These are phyloP conservation scores for Pituophis catenifer DNA, from an alignment of 2,113 vertebrate genomes.

Conservation along the genomic window DNA sequence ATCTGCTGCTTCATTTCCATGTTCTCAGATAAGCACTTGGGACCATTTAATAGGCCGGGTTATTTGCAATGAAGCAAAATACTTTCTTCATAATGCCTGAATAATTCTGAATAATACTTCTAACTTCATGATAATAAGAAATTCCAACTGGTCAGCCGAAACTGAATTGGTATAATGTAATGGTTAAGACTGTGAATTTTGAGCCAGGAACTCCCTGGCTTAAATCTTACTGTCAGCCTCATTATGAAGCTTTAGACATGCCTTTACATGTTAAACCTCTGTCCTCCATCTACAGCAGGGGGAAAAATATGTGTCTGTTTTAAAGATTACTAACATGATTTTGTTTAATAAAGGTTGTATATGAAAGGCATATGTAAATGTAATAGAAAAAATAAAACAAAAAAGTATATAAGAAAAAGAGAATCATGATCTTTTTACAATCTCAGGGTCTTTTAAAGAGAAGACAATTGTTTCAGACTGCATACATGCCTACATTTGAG, in stretches of 20 bases:
- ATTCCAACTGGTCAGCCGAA: neutral
- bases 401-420: neutral
- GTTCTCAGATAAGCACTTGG: constrained; percentile 38
- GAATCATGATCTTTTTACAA: neutral
- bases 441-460: neutral
- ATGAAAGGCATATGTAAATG: neutral
- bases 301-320: neutral
- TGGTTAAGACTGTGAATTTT: neutral
- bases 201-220: neutral
- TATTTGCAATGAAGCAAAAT: neutral
- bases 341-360: neutral
- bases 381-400: neutral
- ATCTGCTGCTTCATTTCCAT: neutral
- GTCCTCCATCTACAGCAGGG: neutral
- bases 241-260: neutral
- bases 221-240: neutral
- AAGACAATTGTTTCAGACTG: neutral
- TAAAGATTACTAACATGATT: neutral
- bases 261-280: neutral
- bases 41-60: constrained; percentile 7
- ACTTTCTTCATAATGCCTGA: neutral
- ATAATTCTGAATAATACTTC: constrained; percentile 36
- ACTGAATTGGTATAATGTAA: neutral
- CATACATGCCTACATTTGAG: neutral
- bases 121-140: constrained; percentile 11